phyloP scores from a whole-genome alignment of 2,888 invertebrate genomes.

The Luperina nickerlii region DNA sequence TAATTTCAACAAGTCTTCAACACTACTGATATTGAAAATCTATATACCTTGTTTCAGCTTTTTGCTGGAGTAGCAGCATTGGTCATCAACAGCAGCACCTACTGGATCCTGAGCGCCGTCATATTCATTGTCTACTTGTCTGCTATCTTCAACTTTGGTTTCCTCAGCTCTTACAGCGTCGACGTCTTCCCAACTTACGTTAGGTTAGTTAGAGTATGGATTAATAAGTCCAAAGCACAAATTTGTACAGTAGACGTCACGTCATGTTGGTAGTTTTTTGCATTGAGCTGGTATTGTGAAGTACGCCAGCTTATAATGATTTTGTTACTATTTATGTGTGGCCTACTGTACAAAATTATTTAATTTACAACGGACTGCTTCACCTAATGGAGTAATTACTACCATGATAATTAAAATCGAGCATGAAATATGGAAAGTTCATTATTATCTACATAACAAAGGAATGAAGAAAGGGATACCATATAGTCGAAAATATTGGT shows the following conservation, averaged over 20 bases:
- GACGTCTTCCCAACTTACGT: constrained; percentile 86
- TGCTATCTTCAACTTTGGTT: constrained; percentile 82
- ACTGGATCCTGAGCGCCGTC: constrained; percentile 76
- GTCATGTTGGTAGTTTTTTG: too few species aligned
- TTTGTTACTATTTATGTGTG: too few species aligned
- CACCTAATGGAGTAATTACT: not conserved
- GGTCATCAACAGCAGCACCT: constrained; percentile 73
- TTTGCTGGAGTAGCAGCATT: constrained; percentile 75
- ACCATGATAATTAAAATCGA: not conserved
- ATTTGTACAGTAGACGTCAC: not conserved
- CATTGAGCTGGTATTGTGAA: too few species aligned
- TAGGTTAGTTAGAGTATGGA: constrained; percentile 74
- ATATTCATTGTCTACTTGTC: constrained; percentile 76
- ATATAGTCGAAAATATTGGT: not conserved
- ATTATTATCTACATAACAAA: not conserved
- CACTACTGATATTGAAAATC: not conserved
- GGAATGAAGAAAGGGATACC: not conserved
- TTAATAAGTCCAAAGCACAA: too few species aligned
- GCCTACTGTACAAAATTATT: not conserved
- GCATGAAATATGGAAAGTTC: too few species aligned
- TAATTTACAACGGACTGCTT: not conserved
- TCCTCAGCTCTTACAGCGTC: constrained; percentile 81
- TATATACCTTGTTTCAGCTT: constrained; percentile 73
- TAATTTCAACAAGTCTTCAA: not conserved
- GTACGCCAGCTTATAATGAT: too few species aligned